Percentiles rank a stretch among this genome's conserved stretches.
Evolutionary conservation across 2,113 vertebrate species (phyloP).

Genomic region (Gobio gobio): DNA sequence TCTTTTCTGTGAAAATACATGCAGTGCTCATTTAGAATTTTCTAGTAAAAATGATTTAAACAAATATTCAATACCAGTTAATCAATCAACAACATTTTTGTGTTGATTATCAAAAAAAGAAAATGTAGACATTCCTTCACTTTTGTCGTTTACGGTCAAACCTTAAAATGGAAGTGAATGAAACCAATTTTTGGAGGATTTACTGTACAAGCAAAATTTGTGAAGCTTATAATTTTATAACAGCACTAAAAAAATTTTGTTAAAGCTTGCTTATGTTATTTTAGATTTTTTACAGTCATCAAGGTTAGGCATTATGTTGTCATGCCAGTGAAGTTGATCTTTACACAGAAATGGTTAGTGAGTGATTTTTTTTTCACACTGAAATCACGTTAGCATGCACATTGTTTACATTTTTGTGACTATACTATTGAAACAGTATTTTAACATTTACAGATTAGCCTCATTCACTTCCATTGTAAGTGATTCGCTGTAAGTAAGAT

Average conservation of each 20-base stretch:
- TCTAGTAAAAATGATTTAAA: neutral
- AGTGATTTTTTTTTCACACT: neutral
- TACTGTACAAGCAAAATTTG: neutral
- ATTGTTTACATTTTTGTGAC: neutral
- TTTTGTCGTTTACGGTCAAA: neutral
- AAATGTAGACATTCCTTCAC: too few relatives aligned
- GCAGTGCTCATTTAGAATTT: neutral
- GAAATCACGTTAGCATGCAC: neutral
- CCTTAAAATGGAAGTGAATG: neutral
- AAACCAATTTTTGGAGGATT: neutral
- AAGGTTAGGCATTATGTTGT: neutral
- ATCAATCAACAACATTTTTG: neutral
- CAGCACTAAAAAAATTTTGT: neutral
- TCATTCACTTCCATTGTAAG: neutral
- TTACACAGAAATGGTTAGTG: neutral
- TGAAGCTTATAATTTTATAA: neutral
- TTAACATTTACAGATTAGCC: neutral
- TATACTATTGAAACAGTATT: neutral
- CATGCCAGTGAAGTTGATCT: neutral
- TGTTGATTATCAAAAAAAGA: neutral
- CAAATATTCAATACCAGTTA: neutral
- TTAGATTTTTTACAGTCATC: neutral
- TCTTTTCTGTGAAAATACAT: neutral
- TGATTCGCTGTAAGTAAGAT: neutral
- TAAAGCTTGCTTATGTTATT: neutral